These are phyloP conservation scores for Aporophyla nigra DNA, from an alignment of 2,888 invertebrate genomes.

Conservation along the genomic window DNA sequence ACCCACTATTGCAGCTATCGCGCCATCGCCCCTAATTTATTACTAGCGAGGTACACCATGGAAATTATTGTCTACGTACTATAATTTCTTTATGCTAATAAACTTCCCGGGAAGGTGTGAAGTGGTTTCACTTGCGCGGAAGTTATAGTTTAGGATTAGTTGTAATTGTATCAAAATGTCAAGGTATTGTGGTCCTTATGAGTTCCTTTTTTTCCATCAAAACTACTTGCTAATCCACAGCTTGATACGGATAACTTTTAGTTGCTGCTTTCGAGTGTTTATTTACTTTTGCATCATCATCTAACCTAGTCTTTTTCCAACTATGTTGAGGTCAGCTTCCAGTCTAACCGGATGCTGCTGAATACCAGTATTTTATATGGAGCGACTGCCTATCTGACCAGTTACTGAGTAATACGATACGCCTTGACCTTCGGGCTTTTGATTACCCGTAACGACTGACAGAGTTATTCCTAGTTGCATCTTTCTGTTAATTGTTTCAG, in stretches of 20 bases:
- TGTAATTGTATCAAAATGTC: constrained; percentile 3
- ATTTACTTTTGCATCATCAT: background rate
- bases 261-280: background rate
- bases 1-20: constrained; percentile 78
- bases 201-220: background rate
- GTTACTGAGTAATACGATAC: background rate
- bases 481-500: background rate
- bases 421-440: background rate
- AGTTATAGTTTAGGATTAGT: constrained; percentile 35
- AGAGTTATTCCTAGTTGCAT: background rate
- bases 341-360: background rate
- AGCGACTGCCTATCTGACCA: background rate
- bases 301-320: too few relatives aligned
- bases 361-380: background rate
- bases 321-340: too few relatives aligned
- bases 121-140: constrained; percentile 67
- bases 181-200: background rate
- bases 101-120: constrained; percentile 70
- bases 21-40: constrained; percentile 74
- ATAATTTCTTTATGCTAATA: constrained; percentile 79
- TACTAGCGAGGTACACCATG: constrained; percentile 33
- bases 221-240: too few relatives aligned
- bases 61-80: constrained; percentile 72
- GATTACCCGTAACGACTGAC: background rate
- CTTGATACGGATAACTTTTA: background rate